Percentiles rank a stretch among this genome's conserved stretches.
phyloP scores from a whole-genome alignment of 1,140 invertebrate genomes.

The Drosophila jambulina region DNA sequence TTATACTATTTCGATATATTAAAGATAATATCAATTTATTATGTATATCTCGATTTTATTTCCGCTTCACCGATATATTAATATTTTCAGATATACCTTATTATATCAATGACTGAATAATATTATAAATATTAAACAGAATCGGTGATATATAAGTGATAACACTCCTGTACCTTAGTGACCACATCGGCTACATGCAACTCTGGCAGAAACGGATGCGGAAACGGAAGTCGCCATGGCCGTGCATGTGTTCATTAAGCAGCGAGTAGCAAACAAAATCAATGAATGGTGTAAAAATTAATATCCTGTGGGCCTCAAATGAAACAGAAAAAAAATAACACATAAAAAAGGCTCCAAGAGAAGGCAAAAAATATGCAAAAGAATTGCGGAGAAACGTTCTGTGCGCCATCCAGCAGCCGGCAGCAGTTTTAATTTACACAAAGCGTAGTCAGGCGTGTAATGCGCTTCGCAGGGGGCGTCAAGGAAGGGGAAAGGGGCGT shows the following conservation, averaged over 20 bases:
- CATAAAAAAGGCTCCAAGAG: not conserved
- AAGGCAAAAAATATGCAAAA: slow-evolving; percentile 24
- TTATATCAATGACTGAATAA: not conserved
- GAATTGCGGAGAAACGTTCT: slow-evolving; percentile 6
- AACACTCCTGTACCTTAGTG: no score
- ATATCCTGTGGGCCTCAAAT: slow-evolving; percentile 71
- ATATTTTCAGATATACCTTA: no score
- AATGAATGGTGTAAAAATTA: slow-evolving; percentile 85
- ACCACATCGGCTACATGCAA: not conserved
- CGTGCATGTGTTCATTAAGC: slow-evolving; percentile 70
- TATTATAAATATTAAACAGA: not conserved
- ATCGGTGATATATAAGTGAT: not conserved
- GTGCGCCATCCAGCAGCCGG: slow-evolving; percentile 47
- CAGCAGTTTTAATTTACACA: slow-evolving; percentile 83
- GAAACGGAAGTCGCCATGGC: slow-evolving; percentile 53
- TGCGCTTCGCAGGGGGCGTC: slow-evolving; percentile 29
- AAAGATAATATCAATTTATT: not conserved
- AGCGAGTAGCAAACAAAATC: slow-evolving; percentile 68
- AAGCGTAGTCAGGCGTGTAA: slow-evolving; percentile 81
- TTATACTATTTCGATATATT: not conserved
- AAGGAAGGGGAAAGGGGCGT: not conserved
- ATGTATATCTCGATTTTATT: no score
- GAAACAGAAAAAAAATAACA: slow-evolving; percentile 16
- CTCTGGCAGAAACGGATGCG: slow-evolving; percentile 50
- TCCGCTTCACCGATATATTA: no score